Base-by-base conservation (phyloP, 2,797 vertebrate species). In the Sparus aurata region DNA sequence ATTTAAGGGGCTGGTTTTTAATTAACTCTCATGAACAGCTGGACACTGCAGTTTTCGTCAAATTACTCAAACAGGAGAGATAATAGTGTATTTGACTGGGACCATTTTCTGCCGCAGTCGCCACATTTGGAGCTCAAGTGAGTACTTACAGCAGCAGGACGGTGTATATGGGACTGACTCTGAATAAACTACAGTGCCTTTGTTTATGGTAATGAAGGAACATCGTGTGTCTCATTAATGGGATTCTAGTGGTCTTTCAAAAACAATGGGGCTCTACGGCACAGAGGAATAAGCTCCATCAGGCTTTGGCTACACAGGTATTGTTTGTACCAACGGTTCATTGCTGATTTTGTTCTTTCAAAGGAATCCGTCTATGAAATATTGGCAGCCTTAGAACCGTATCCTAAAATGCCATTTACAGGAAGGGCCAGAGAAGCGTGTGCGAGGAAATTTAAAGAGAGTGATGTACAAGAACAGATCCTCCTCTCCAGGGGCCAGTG, bases 401-500 rank as follows among this genome's bases (percentile, higher is more conserved):
- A 30, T 12, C 58, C 49, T 45, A 62, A 71, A 59, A 30, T 30
- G 17, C 27, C 16, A 34, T 54, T 62, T 16, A 58, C 12, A 18
- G 34, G 45, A 22, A 46, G 18, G 34, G 49, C 2, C 27, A 43
- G 12, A 30, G 47, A 23, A 59, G 49, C n/a, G 17, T 52, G 41
- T 23, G 27, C 54, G 13, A 23, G 38, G 47, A 68, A 81, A 77
- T 60, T 63, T 67, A 54, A 53, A 68, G 73, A 53, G 47, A 63
- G 22, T 12, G 20, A 80, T n/a, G 47, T 45, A 18, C 49, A 52
- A 52, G 55, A 77, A 77, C 69, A 67, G 58, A 8, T 55, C 34
- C 55, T 78, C 27, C 23, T 76, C 84, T 72, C 87, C 38, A 7
- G 67, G 62, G 84, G 65, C 68, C 64, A 10, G 30, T 55, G 80